Percentiles rank a stretch among this genome's conserved stretches.
phyloP scores from a whole-genome alignment of 1,140 invertebrate species.

The Brachionus asplanchnoidis region DNA sequence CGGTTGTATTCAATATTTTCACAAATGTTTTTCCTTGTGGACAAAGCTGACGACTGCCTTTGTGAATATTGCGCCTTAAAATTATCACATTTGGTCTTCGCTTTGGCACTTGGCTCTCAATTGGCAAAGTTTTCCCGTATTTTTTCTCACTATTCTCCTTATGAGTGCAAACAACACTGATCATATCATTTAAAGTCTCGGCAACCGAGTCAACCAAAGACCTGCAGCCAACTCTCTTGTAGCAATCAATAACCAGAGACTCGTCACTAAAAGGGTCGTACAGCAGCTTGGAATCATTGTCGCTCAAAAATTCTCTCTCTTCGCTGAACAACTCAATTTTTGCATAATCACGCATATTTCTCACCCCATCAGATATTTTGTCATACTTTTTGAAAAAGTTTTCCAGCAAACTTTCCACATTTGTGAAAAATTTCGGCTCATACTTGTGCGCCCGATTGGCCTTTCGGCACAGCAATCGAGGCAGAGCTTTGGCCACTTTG shows the following conservation, averaged over 20 bases:
- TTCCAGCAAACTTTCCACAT: neutral
- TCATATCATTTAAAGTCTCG: neutral
- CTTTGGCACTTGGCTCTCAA: neutral
- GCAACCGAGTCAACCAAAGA: neutral
- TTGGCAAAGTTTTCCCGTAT: neutral
- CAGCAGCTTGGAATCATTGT: neutral
- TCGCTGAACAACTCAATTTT: slow-evolving; percentile 1
- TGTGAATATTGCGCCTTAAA: neutral
- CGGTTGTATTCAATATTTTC: neutral
- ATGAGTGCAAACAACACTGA: slow-evolving; percentile 2
- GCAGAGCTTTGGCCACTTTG: neutral
- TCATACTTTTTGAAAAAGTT: neutral
- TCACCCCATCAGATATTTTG: neutral
- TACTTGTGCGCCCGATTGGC: no score
- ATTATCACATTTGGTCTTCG: neutral
- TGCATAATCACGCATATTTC: neutral
- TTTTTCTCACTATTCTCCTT: neutral
- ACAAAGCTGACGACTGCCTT: neutral
- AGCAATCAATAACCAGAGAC: neutral
- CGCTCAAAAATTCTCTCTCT: neutral
- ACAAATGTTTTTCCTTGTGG: slow-evolving; percentile 5
- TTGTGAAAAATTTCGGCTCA: neutral
- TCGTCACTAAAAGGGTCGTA: slow-evolving; percentile 15
- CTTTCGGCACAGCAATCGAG: neutral
- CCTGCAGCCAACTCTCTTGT: neutral